A percentile compares a stretch with the other conserved stretches of the same genome.
phyloP scores from a whole-genome alignment of 2,797 vertebrate species.

The Loriculus beryllinus region DNA sequence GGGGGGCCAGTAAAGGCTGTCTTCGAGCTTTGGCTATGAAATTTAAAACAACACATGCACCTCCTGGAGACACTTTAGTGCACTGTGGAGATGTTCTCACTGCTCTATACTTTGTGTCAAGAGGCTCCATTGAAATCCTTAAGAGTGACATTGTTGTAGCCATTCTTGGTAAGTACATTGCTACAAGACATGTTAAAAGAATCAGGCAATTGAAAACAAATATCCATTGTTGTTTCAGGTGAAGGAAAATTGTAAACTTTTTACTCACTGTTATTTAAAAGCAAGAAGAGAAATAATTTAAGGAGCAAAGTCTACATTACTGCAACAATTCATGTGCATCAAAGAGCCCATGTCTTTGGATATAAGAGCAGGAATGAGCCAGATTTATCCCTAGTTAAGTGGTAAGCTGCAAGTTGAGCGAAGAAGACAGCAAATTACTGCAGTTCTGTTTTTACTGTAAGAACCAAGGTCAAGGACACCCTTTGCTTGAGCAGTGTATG shows the following conservation, averaged over 20 bases:
- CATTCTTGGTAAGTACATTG: slow-evolving; percentile 89
- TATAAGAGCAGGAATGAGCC: background rate
- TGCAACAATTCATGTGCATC: background rate
- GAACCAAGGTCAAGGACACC: background rate
- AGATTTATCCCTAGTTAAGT: background rate
- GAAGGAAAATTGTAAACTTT: background rate
- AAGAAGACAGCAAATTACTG: background rate
- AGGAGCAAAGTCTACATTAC: background rate
- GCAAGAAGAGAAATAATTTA: background rate
- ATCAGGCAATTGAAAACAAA: background rate
- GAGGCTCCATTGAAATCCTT: slow-evolving; percentile 97
- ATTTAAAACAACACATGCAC: slow-evolving; percentile 95
- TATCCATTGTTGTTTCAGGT: background rate
- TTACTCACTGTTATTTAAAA: background rate
- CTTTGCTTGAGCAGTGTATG: background rate
- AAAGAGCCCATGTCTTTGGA: background rate
- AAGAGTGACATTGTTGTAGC: slow-evolving; percentile 98
- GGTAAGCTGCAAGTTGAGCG: background rate
- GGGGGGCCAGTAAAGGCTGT: slow-evolving; percentile 95
- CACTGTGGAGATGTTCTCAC: slow-evolving; percentile 95
- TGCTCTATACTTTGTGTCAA: slow-evolving; percentile 93
- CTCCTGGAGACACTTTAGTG: slow-evolving; percentile 96
- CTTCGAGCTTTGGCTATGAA: slow-evolving; percentile 96
- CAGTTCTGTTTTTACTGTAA: background rate
- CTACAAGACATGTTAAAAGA: background rate